These are phyloP conservation scores for Zelleria hepariella DNA, from an alignment of 2,888 invertebrate genomes.

Conservation along the genomic window DNA sequence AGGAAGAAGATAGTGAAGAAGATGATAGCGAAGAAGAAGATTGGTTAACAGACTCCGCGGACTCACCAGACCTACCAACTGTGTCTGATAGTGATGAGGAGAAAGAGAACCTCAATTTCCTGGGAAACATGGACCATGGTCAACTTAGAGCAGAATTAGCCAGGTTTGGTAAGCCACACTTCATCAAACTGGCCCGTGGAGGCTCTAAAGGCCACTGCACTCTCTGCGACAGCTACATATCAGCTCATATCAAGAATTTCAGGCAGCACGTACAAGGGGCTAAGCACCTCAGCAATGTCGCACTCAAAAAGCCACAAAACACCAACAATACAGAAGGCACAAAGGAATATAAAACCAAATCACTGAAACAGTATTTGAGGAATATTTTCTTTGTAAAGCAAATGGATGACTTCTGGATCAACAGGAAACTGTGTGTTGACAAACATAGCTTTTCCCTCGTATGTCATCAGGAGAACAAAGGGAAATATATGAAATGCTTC, in stretches of 20 bases:
- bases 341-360: conserved; percentile 11
- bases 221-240: conserved; percentile 32
- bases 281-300: conserved; percentile 31
- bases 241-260: conserved; percentile 27
- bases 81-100: background rate
- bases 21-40: conserved; percentile 4
- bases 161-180: conserved; percentile 30
- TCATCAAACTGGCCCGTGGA: conserved; percentile 36
- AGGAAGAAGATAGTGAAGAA: background rate
- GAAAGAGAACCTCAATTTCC: conserved; percentile 4
- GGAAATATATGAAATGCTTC: conserved; percentile 29
- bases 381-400: conserved; percentile 10
- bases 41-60: background rate
- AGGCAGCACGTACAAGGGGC: conserved; percentile 31
- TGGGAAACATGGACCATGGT: conserved; percentile 27
- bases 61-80: background rate
- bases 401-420: conserved; percentile 22
- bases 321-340: conserved; percentile 13
- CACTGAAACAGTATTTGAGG: conserved; percentile 15
- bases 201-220: conserved; percentile 38
- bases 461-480: conserved; percentile 18
- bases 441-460: conserved; percentile 27
- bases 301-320: conserved; percentile 25
- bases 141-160: conserved; percentile 30
- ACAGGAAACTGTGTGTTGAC: conserved; percentile 20